Conservation (phyloP, 2,113 vertebrate species). For the Lampris megalopsis region DNA sequence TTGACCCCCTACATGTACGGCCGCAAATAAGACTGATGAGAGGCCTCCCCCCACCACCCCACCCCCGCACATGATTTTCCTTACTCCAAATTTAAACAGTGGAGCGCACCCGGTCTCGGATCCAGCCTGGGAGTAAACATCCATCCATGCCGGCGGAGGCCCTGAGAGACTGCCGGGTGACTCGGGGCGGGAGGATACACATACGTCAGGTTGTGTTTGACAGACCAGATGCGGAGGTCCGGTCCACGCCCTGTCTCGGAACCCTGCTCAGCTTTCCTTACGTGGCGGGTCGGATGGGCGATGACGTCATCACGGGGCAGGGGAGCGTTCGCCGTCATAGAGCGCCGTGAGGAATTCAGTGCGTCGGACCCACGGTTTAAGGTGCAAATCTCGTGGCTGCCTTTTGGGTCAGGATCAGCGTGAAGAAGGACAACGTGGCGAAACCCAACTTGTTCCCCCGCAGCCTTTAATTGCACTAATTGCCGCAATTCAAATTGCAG, state of each 20-base stretch:
- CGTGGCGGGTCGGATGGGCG: conserved; percentile 8
- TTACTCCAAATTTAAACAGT: conserved; percentile 37
- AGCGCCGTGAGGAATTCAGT: not conserved
- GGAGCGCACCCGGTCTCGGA: conserved; percentile 15
- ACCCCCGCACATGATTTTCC: conserved; percentile 18
- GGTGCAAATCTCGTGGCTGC: no score
- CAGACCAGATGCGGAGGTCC: conserved; percentile 25
- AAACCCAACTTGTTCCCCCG: no score
- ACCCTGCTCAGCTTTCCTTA: conserved; percentile 8
- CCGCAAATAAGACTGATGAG: conserved; percentile 50
- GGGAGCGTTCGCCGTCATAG: no score
- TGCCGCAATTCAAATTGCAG: no score
- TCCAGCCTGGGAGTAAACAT: conserved; percentile 31
- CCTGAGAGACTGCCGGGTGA: conserved; percentile 6
- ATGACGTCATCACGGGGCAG: conserved; percentile 13
- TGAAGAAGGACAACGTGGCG: no score
- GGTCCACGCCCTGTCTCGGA: conserved; percentile 26
- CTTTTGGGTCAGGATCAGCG: no score
- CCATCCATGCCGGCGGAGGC: conserved; percentile 22
- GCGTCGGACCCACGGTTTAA: not conserved
- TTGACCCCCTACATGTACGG: conserved; percentile 35
- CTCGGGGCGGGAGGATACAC: conserved; percentile 21
- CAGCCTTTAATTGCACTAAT: no score
- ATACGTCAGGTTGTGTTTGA: conserved; percentile 49
- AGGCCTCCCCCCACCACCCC: not conserved